A percentile compares a stretch with the other conserved stretches of the same genome.
Conservation (phyloP, 2,888 invertebrate species). For the Zelleria hepariella region DNA sequence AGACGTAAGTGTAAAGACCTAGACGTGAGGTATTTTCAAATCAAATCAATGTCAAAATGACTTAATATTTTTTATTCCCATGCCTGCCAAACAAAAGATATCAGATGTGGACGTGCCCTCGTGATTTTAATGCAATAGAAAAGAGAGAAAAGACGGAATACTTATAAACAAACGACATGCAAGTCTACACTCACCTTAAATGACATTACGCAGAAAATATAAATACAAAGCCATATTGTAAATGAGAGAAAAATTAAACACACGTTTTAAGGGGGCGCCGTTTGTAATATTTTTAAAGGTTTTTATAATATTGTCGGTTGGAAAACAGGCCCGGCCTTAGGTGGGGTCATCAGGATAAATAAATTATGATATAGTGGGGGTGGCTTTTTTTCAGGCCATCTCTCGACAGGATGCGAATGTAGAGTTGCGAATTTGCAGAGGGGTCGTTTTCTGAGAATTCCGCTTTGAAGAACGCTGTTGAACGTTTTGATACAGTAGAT, state of each 20-base stretch:
- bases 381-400: conserved; percentile 33
- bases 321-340: conserved; percentile 48
- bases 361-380: conserved; percentile 67
- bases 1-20: too few species aligned
- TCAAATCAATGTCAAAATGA: too few species aligned
- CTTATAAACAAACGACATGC: not conserved
- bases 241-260: conserved; percentile 46
- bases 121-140: too few species aligned
- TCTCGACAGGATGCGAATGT: conserved; percentile 30
- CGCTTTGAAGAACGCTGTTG: too few species aligned
- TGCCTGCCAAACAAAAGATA: too few species aligned
- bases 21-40: too few species aligned
- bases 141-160: too few species aligned
- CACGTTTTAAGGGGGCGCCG: conserved; percentile 11
- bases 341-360: conserved; percentile 64
- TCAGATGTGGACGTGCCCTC: too few species aligned
- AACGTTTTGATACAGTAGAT: too few species aligned
- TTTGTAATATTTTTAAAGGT: conserved; percentile 35
- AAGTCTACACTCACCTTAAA: conserved; percentile 32
- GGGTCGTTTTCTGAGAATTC: too few species aligned
- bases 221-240: conserved; percentile 60
- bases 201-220: conserved; percentile 62
- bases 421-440: conserved; percentile 27
- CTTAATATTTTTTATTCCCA: too few species aligned
- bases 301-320: conserved; percentile 49